Percentiles rank a stretch among this genome's conserved stretches.
Evolutionary conservation across 2,797 vertebrate genomes (phyloP).

Genomic region (Dermochelys coriacea): DNA sequence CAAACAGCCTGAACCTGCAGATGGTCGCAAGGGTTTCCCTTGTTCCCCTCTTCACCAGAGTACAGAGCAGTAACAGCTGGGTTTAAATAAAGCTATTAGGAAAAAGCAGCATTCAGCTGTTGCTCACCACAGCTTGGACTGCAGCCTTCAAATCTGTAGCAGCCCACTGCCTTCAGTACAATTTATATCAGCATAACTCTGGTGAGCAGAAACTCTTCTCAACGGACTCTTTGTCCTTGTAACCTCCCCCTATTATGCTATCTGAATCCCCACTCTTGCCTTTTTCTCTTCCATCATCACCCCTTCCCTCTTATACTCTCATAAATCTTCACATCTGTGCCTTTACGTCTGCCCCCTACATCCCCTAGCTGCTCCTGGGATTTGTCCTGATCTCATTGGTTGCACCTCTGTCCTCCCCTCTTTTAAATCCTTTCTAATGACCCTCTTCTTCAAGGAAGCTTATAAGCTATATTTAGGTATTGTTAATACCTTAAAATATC

Average conservation of each 20-base stretch:
- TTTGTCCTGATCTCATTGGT: not conserved
- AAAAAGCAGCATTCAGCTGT: not conserved
- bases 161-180: not conserved
- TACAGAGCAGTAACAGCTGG: not conserved
- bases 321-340: not conserved
- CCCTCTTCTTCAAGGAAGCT: not conserved
- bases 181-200: not conserved
- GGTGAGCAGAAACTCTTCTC: not conserved
- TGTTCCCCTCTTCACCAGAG: not conserved
- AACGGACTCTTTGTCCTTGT: not conserved
- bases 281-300: not conserved
- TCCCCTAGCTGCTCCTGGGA: not conserved
- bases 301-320: not conserved
- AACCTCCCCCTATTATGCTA: accelerated
- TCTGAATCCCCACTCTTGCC: not conserved
- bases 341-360: accelerated
- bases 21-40: not conserved
- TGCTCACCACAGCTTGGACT: not conserved
- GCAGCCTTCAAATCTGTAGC: not conserved
- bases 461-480: not conserved
- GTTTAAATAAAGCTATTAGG: not conserved
- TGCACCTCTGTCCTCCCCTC: not conserved
- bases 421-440: slow-evolving; percentile 2
- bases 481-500: not conserved
- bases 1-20: not conserved